Evolutionary conservation across 1,140 invertebrate species (phyloP).

Genomic region (Myzus persicae): DNA sequence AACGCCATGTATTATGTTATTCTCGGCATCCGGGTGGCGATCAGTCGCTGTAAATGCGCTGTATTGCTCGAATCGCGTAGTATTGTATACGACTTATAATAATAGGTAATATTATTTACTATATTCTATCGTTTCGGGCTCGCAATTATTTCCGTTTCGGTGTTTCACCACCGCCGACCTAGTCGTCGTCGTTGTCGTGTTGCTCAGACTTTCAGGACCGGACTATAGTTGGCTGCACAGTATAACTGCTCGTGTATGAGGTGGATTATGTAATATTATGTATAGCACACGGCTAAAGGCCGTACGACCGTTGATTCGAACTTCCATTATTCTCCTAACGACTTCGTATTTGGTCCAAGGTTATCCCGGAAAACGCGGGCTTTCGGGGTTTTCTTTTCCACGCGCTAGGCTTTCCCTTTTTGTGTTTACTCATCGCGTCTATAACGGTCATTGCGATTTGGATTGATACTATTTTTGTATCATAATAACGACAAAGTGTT

Average conservation of each 20-base stretch:
- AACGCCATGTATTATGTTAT: background rate
- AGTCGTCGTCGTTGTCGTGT: background rate
- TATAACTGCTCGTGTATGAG: background rate
- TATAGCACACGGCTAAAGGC: too few relatives aligned
- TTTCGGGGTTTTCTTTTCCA: background rate
- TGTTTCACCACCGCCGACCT: background rate
- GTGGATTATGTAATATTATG: background rate
- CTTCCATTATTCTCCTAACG: background rate
- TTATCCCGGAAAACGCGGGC: background rate
- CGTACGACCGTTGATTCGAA: background rate
- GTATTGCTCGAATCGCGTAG: background rate
- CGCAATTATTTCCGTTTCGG: background rate
- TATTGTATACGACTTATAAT: background rate
- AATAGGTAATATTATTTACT: background rate
- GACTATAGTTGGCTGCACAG: background rate
- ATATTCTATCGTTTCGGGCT: background rate
- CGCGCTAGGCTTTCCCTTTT: background rate
- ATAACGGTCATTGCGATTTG: background rate
- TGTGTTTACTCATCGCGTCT: background rate
- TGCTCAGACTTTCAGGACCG: background rate
- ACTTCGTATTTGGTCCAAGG: background rate
- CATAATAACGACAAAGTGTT: background rate
- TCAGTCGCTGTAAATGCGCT: too few relatives aligned
- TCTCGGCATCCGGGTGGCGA: background rate
- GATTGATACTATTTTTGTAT: background rate